Conservation (phyloP, 1,140 invertebrate genomes). For the Campoletis sonorensis region DNA sequence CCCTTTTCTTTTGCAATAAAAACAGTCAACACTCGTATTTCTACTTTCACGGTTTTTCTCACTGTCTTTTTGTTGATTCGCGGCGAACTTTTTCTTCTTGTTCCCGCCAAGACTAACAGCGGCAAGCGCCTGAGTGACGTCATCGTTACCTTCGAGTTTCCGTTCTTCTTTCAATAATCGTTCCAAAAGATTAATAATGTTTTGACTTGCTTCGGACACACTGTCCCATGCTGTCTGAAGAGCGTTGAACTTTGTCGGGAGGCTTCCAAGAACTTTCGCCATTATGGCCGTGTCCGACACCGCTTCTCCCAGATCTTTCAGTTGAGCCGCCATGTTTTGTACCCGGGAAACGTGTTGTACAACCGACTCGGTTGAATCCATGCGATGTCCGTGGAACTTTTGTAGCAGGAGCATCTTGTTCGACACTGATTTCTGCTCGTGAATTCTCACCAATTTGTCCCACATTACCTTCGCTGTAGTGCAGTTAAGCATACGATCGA, state of each 20-base stretch:
- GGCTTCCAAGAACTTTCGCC: slow-evolving; percentile 30
- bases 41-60: not conserved
- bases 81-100: no score
- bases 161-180: no score
- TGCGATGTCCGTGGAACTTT: slow-evolving; percentile 44
- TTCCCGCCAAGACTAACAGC: slow-evolving; percentile 18
- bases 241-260: slow-evolving; percentile 23
- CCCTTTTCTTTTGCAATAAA: not conserved
- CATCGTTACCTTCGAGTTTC: no score
- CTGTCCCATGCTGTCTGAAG: no score
- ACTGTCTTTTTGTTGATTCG: slow-evolving; percentile 20
- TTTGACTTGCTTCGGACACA: slow-evolving; percentile 17
- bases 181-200: slow-evolving; percentile 27
- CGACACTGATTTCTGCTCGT: no score
- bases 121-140: no score
- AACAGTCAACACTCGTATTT: not conserved
- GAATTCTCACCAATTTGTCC: slow-evolving; percentile 25
- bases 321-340: no score
- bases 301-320: no score
- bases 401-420: slow-evolving; percentile 29
- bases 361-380: slow-evolving; percentile 42
- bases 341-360: slow-evolving; percentile 50
- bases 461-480: slow-evolving; percentile 43
- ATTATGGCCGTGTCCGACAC: no score
- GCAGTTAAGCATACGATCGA: slow-evolving; percentile 29